A percentile compares a stretch with the other conserved stretches of the same genome.
These are phyloP conservation scores for Amblyopsis rosae DNA, from an alignment of 2,113 vertebrate species.

Conservation along the genomic window DNA sequence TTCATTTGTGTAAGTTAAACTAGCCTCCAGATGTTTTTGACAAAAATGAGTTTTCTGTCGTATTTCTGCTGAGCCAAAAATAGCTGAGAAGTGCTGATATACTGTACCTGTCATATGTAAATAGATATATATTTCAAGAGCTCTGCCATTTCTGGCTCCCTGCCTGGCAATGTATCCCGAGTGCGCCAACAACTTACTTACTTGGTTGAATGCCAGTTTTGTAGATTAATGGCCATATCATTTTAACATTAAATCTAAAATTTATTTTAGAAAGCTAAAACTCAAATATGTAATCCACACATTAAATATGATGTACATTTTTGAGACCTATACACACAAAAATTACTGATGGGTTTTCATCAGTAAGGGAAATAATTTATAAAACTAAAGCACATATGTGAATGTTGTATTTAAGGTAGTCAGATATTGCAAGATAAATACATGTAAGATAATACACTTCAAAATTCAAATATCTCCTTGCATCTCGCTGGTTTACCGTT, in stretches of 20 bases:
- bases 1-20: slow-evolving; percentile 56
- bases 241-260: slow-evolving; percentile 10
- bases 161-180: slow-evolving; percentile 37
- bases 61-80: slow-evolving; percentile 55
- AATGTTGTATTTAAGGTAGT: too few relatives aligned
- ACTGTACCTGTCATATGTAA: slow-evolving; percentile 50
- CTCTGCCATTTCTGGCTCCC: slow-evolving; percentile 38
- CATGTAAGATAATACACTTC: too few relatives aligned
- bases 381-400: too few relatives aligned
- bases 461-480: too few relatives aligned
- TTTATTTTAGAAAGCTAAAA: slow-evolving; percentile 19
- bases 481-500: too few relatives aligned
- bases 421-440: too few relatives aligned
- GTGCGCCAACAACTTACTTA: slow-evolving; percentile 41
- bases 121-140: slow-evolving; percentile 33
- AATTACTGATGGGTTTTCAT: too few relatives aligned
- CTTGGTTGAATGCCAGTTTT: slow-evolving; percentile 39
- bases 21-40: slow-evolving; percentile 31
- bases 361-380: too few relatives aligned
- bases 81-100: slow-evolving; percentile 45
- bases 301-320: too few relatives aligned
- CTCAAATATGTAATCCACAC: neutral
- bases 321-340: too few relatives aligned
- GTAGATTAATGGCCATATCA: neutral
- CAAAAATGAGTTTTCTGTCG: slow-evolving; percentile 47